These are phyloP conservation scores for Calliopum simillimum DNA, from an alignment of 2,888 invertebrate species.

Conservation along the genomic window DNA sequence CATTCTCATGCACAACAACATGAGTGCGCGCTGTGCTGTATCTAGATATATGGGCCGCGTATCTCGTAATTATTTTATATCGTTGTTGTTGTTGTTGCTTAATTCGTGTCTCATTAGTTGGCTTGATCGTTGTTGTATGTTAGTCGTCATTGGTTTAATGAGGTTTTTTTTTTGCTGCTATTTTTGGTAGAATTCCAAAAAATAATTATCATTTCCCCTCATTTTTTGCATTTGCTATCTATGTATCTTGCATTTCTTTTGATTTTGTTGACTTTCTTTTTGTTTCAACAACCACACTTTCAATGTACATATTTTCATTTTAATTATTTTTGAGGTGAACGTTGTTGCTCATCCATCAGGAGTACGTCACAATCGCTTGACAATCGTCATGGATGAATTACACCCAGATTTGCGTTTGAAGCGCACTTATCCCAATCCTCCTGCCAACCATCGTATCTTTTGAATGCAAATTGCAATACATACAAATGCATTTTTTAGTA, in stretches of 20 bases:
- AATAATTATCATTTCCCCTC: conserved; percentile 61
- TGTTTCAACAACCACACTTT: too few relatives aligned
- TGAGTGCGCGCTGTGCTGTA: conserved; percentile 31
- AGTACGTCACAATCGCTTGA: conserved; percentile 47
- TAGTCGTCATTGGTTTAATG: conserved; percentile 55
- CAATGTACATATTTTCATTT: not conserved
- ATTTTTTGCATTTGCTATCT: not conserved
- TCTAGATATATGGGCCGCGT: conserved; percentile 24
- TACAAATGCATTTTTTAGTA: conserved; percentile 18
- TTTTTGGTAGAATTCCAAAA: conserved; percentile 62
- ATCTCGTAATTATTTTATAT: conserved; percentile 27
- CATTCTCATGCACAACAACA: conserved; percentile 46
- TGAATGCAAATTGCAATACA: not conserved
- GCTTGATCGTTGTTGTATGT: conserved; percentile 18
- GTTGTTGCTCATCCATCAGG: not conserved
- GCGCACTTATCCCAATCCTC: not conserved
- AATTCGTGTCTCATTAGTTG: conserved; percentile 47
- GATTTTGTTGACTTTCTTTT: too few relatives aligned
- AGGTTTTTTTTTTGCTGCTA: conserved; percentile 54
- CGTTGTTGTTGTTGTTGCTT: conserved; percentile 32
- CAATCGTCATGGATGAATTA: conserved; percentile 47
- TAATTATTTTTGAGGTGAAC: conserved; percentile 8
- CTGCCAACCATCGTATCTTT: not conserved
- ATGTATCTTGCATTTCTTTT: not conserved
- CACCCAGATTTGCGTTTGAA: conserved; percentile 24